Evolutionary conservation across 2,113 vertebrate genomes (phyloP).

Genomic region (Pimephales promelas): DNA sequence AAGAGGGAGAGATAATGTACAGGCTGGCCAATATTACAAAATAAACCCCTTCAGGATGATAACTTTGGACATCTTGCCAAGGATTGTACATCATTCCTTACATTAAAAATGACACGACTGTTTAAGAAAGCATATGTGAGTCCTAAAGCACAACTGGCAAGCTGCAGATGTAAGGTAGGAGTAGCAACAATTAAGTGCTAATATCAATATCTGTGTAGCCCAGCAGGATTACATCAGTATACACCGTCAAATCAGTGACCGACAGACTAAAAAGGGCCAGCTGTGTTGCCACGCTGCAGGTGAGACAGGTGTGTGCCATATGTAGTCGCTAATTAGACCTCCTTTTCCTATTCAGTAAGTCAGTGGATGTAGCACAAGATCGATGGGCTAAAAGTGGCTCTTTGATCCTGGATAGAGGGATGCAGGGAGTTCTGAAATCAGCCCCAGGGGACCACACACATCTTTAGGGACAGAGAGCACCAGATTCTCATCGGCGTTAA

Average conservation of each 20-base stretch:
- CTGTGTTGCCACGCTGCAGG: slow-evolving; percentile 54
- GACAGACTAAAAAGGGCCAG: slow-evolving; percentile 5
- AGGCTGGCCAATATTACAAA: not conserved
- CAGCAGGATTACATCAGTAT: slow-evolving; percentile 27
- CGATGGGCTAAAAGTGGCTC: not conserved
- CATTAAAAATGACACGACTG: not conserved
- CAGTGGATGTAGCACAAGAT: slow-evolving; percentile 12
- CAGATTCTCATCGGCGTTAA: not conserved
- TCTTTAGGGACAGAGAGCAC: not conserved
- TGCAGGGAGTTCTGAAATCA: slow-evolving; percentile 7
- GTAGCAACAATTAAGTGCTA: slow-evolving; percentile 33
- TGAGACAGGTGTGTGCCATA: slow-evolving; percentile 42
- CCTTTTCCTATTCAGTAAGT: not conserved
- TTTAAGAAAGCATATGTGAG: not conserved
- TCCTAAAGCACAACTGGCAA: not conserved
- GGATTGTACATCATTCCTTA: not conserved
- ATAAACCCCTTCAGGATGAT: not conserved
- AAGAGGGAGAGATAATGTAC: no score
- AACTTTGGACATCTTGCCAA: not conserved
- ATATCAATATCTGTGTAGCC: slow-evolving; percentile 25
- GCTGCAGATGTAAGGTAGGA: not conserved
- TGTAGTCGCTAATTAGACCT: slow-evolving; percentile 26
- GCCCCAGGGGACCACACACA: slow-evolving; percentile 23
- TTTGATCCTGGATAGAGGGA: slow-evolving; percentile 35
- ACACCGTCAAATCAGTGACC: not conserved